Percentiles rank a stretch among this genome's conserved stretches.
phyloP scores from a whole-genome alignment of 2,888 invertebrate genomes.

The Cheilosia variabilis region DNA sequence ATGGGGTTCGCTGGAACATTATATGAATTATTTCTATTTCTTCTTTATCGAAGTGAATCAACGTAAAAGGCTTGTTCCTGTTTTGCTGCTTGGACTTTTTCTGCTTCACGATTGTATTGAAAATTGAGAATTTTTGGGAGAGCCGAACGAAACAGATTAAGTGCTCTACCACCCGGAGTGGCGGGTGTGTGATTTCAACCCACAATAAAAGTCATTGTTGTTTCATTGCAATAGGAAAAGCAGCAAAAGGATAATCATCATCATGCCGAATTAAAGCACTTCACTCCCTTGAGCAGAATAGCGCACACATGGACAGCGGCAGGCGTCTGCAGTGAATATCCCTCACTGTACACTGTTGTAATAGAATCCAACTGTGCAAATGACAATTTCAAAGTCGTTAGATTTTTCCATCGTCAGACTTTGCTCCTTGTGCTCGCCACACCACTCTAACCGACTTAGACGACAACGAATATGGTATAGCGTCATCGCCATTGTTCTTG shows the following conservation, averaged over 20 bases:
- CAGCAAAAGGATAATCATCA: constrained; percentile 52
- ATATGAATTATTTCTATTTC: background rate
- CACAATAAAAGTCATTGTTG: constrained; percentile 53
- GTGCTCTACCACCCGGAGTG: constrained; percentile 47
- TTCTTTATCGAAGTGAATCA: constrained; percentile 45
- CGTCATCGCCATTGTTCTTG: constrained; percentile 36
- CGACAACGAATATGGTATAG: constrained; percentile 26
- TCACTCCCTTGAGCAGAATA: constrained; percentile 25
- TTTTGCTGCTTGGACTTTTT: constrained; percentile 35
- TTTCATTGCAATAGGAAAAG: constrained; percentile 24
- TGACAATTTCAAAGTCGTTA: constrained; percentile 65
- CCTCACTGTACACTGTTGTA: constrained; percentile 50
- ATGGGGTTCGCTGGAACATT: background rate
- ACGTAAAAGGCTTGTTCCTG: constrained; percentile 34
- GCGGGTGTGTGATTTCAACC: constrained; percentile 25
- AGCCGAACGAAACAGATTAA: constrained; percentile 29
- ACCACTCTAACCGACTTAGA: constrained; percentile 14
- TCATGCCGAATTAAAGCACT: constrained; percentile 35
- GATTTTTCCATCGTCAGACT: constrained; percentile 58
- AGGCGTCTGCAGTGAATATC: constrained; percentile 45
- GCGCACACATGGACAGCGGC: constrained; percentile 34
- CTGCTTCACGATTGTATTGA: constrained; percentile 21
- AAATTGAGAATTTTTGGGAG: constrained; percentile 52
- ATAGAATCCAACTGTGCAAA: constrained; percentile 69
- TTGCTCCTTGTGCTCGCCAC: constrained; percentile 47